These are phyloP conservation scores for Progne subis DNA, from an alignment of 2,113 vertebrate genomes.

Conservation along the genomic window DNA sequence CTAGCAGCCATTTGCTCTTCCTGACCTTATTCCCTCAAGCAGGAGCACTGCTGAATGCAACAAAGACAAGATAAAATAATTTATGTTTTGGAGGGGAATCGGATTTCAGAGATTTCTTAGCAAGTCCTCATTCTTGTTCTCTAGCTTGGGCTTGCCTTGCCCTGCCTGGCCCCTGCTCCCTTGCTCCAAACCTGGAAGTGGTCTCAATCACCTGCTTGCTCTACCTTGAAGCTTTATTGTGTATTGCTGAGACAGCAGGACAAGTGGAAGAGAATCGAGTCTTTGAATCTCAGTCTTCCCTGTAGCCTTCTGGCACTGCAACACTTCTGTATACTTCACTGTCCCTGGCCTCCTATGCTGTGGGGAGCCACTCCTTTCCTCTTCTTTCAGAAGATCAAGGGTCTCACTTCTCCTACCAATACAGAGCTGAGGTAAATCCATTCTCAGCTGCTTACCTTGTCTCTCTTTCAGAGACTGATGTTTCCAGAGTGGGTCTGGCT, in stretches of 20 bases:
- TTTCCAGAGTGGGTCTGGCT: neutral
- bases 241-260: neutral
- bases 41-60: neutral
- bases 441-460: neutral
- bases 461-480: neutral
- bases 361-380: neutral
- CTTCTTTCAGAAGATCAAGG: neutral
- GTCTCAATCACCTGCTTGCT: neutral
- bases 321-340: neutral
- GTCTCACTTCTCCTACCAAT: neutral
- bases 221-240: neutral
- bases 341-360: neutral
- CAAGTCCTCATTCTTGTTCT: neutral
- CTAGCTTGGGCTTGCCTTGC: neutral
- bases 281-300: neutral
- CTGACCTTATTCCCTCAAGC: neutral
- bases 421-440: neutral
- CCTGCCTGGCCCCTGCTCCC: neutral
- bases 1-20: neutral
- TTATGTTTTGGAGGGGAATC: neutral
- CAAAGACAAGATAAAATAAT: neutral
- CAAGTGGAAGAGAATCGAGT: neutral
- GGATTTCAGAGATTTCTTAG: neutral
- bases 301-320: neutral
- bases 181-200: neutral